Base-by-base conservation (phyloP, 2,113 vertebrate species). In the Tauraco erythrolophus region DNA sequence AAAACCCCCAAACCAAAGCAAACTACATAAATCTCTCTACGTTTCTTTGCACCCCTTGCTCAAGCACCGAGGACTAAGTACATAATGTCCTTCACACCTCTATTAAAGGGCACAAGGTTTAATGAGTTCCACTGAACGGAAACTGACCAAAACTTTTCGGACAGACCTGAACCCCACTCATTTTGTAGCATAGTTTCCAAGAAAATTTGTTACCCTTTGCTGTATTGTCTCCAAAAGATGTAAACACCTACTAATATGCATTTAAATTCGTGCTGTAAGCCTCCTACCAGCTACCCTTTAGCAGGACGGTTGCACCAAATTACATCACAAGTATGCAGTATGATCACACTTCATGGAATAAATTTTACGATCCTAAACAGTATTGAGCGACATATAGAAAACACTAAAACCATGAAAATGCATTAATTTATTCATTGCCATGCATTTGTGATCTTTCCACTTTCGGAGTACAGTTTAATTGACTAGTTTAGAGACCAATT, bases 391-490 rank as follows among this genome's bases (percentile, higher is more conserved):
- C 71, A 96, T 62, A 92, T 54, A 95, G 94, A 84, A 96, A 97
- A 97, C 88, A 97, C 95, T 95, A 97, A 97, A 97, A 69, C 93
- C 96, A 98, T 98, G 98, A 98, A 99, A 97, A 97, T 91, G 77
- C 79, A 97, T 97, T 98, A 95, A 98, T 98, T 99, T 98, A 99
- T 98, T 99, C 98, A 98, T 65, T 48, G 95, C 91, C 95, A 97
- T 92, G 97, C 97, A 98, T 97, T 96, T 98, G 96, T 97, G 98
- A 98, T 98, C 98, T 98, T 98, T 97, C 97, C 97, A 98, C 98
- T 98, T 98, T 98, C 97, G 96, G 98, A 98, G 97, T 97, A 89
- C 94, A 95, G 97, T 99, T 99, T 98, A 99, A 99, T 98, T 98
- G 98, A 96, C 97, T 98, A 94, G 97, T 98, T 98, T 98, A 98